phyloP scores from a whole-genome alignment of 2,797 vertebrate species.

The Pseudopleuronectes americanus region DNA sequence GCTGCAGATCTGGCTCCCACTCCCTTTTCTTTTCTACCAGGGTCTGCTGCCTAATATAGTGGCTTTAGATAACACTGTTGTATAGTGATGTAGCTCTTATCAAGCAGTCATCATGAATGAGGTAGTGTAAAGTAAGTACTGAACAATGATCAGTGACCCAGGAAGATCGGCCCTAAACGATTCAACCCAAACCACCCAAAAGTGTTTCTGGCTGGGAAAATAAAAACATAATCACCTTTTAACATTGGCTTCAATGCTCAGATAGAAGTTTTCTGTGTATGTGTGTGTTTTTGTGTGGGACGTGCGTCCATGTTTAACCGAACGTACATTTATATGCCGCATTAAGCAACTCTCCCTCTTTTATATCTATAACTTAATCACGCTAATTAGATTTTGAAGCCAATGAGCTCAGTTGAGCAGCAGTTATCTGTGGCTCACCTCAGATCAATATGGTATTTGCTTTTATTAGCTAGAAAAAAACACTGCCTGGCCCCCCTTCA shows the following conservation, averaged over 20 bases:
- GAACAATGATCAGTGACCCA: not conserved
- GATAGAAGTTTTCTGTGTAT: not conserved
- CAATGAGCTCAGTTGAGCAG: conserved; percentile 44
- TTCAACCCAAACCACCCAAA: not conserved
- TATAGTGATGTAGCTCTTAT: not conserved
- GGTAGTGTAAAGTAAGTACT: not conserved
- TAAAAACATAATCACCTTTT: not conserved
- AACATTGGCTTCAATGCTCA: not conserved
- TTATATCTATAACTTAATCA: conserved; percentile 67
- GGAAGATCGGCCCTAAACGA: not conserved
- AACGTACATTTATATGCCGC: conserved; percentile 20
- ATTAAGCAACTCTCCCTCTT: conserved; percentile 47
- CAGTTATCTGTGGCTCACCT: conserved; percentile 57
- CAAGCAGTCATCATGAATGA: not conserved
- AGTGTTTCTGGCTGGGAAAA: too few species aligned
- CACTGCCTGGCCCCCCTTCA: conserved; percentile 29
- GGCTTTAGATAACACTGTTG: not conserved
- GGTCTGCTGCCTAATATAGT: not conserved
- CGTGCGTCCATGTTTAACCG: conserved; percentile 13
- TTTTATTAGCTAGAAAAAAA: conserved; percentile 59
- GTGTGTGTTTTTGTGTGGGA: not conserved
- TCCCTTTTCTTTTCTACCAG: not conserved
- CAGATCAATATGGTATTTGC: conserved; percentile 61
- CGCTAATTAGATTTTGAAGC: conserved; percentile 56
- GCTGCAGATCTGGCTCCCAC: not conserved